Base-by-base conservation (phyloP, 2,113 vertebrate species). In the Phalacrocorax aristotelis region DNA sequence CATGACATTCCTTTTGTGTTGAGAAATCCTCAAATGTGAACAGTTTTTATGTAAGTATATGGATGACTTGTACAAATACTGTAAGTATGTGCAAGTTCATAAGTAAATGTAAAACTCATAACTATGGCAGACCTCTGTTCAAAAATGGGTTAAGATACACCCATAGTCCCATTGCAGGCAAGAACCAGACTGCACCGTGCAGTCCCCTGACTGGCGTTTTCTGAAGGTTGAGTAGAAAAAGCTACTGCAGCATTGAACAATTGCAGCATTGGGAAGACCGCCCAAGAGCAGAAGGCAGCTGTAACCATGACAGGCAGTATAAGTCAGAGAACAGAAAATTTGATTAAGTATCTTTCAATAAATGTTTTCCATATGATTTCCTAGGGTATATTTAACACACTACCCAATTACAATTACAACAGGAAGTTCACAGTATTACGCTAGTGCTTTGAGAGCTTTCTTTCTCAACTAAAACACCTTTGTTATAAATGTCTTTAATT, bases 361-460 rank as follows among this genome's bases (percentile, higher is more conserved):
- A 64, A 48, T 61, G 30, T 77, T 89, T 93, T 89, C 72, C 23
- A 5, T 91, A 11, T 60, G 46, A 64, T 76, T 89, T 93, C 60
- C 76, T 78, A 16, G 81, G 81, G 65, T 89, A 34, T 81, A 79
- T 71, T 92, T 93, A 95, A 89, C 82, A 89, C 93, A 55, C 36
- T 92, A 38, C 80, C 60, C 86, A 81, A 54, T 60, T 83, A 64
- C 51, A 85, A 69, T 74, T 88, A 12, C 79, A 61, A 64, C 38
- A 78, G 77, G 72, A 90, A 49, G 69, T 78, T 93, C 80, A 75
- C 26, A 66, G 55, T 64, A 19, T 78, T 92, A 44, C n/a, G 25
- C 34, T 57, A 23, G 60, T 65, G 89, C 78, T 93, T 80, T 83
- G 58, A 87, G 80, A 71, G 27, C 10, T 93, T 74, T 62, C 71